These are phyloP conservation scores for Zele albiditarsus DNA, from an alignment of 2,888 invertebrate species.

Conservation along the genomic window DNA sequence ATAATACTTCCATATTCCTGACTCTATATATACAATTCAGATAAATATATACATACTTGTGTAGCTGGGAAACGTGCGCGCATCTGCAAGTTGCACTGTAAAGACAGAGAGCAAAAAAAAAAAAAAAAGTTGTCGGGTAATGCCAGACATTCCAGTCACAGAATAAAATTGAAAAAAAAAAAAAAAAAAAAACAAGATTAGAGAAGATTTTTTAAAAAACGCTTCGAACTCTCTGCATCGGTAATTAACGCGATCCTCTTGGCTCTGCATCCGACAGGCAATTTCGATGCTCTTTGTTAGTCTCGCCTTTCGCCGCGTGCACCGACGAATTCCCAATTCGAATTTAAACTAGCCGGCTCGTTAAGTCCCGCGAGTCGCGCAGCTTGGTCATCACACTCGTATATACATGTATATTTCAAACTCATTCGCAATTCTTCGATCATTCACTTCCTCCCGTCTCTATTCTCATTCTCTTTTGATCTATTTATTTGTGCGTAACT, in stretches of 20 bases:
- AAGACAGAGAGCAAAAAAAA: no score
- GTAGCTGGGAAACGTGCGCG: not conserved
- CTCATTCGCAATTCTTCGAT: not conserved
- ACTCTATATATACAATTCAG: not conserved
- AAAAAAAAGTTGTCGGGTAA: no score
- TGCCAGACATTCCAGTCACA: not conserved
- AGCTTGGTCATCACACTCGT: conserved; percentile 23
- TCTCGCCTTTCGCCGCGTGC: conserved; percentile 41
- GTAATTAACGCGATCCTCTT: conserved; percentile 32
- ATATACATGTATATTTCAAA: not conserved
- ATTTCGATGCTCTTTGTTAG: conserved; percentile 52
- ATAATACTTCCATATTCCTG: not conserved
- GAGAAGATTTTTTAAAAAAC: not conserved
- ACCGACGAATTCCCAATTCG: conserved; percentile 47
- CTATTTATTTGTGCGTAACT: no score
- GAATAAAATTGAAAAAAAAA: not conserved
- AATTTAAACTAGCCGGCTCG: conserved; percentile 53
- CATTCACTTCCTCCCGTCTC: not conserved
- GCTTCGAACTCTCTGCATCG: conserved; percentile 32
- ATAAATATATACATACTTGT: not conserved
- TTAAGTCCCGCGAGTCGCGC: conserved; percentile 38
- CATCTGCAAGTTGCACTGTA: no score
- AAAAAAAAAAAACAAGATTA: not conserved
- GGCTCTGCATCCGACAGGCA: conserved; percentile 48
- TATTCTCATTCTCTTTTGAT: not conserved